Base-by-base conservation (phyloP, 2,113 vertebrate species). In the Monopterus albus region DNA sequence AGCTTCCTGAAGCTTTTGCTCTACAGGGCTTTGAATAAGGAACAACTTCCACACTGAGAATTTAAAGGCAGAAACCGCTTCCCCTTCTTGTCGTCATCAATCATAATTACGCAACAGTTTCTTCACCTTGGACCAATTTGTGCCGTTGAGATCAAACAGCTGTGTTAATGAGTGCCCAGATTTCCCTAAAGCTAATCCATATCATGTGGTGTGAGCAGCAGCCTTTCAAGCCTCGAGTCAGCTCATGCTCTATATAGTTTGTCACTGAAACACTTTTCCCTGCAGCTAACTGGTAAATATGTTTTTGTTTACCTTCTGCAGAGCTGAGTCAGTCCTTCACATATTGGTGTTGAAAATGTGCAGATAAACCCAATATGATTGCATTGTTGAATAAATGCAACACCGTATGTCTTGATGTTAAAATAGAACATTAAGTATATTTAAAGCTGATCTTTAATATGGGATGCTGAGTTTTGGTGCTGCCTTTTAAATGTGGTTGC, bases 111-210 rank as follows among this genome's bases (percentile, higher is more conserved):
- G 91, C 94, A 42, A 95, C 95, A 93, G 93, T 95, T 96, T 96
- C 96, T 94, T 97, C 96, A 96, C 96, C 95, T 97, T 98, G 96
- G 94, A 97, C 96, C 96, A 96, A 98, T 98, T 97, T 97, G 94
- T 95, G 94, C 94, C 94, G 89, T 82, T 87, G 87, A 96, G 95
- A 96, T 97, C 95, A 97, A 96, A 96, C 94, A 89, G 94, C 68
- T 51, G 72, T 76, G 74, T 69, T 92, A 91, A 90, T 88, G 91
- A 90, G 91, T 73, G 90, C 91, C 93, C 87, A 88, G 91, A 89
- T 95, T 93, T 86, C 91, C 90, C 89, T 77, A 78, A 89, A 71
- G 80, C 88, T 94, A 94, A 94, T 93, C 83, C 92, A 93, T 93
- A 92, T 91, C 96, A 97, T 95, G 92, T 96, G 95, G 85, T 75